phyloP scores from a whole-genome alignment of 1,140 invertebrate genomes.

The Homalodisca vitripennis region DNA sequence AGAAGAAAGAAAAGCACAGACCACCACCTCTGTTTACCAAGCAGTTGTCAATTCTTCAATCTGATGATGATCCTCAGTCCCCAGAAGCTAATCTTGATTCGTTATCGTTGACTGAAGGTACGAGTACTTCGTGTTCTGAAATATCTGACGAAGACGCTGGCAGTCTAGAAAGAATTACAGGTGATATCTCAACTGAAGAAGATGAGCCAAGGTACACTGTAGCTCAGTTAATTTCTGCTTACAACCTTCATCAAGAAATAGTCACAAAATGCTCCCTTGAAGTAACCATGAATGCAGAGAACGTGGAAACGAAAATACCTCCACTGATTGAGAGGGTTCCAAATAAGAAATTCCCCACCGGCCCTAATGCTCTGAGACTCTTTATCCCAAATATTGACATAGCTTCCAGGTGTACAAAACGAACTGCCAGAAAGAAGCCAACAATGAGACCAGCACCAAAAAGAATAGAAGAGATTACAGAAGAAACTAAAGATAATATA shows the following conservation, averaged over 20 bases:
- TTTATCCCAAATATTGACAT: slow-evolving; percentile 57
- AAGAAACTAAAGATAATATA: slow-evolving; percentile 15
- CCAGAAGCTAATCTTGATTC: slow-evolving; percentile 31
- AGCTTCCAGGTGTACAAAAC: slow-evolving; percentile 45
- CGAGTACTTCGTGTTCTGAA: slow-evolving; percentile 37
- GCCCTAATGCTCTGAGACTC: slow-evolving; percentile 52
- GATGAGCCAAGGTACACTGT: slow-evolving; percentile 56
- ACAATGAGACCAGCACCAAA: slow-evolving; percentile 26
- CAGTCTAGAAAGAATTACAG: slow-evolving; percentile 17
- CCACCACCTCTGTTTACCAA: slow-evolving; percentile 17
- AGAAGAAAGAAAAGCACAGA: slow-evolving; percentile 19
- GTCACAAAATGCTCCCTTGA: slow-evolving; percentile 53
- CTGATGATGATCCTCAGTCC: slow-evolving; percentile 22
- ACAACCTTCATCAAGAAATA: slow-evolving; percentile 55
- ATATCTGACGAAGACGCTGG: slow-evolving; percentile 39
- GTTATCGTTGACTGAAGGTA: slow-evolving; percentile 29
- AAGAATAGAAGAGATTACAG: background rate
- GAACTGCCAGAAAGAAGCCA: slow-evolving; percentile 50
- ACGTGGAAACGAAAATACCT: slow-evolving; percentile 32
- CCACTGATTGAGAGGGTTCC: slow-evolving; percentile 30
- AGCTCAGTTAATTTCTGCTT: slow-evolving; percentile 54
- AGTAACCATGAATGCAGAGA: slow-evolving; percentile 30
- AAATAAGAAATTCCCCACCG: slow-evolving; percentile 51
- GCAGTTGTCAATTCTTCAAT: slow-evolving; percentile 20
- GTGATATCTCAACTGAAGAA: slow-evolving; percentile 36